Base-by-base conservation (phyloP, 1,140 invertebrate species). In the Eciton burchellii region DNA sequence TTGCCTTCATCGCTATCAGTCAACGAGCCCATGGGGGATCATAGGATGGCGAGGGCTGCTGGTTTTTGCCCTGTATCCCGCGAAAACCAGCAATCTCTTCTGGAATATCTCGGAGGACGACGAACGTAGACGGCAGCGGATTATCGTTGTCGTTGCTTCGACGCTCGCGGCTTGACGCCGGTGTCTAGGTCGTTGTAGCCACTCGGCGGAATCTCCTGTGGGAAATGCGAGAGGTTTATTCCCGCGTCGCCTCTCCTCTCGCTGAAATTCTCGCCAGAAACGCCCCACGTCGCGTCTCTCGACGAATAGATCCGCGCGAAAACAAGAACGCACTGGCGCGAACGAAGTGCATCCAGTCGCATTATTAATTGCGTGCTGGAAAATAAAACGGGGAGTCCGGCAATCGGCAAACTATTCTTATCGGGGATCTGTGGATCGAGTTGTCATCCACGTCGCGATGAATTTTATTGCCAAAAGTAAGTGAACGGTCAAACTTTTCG, bases 191-290 rank as follows among this genome's bases (percentile, higher is more conserved):
- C 56, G 43, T 29, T 35, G 8, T 41, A 66, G 73, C 29, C 35
- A 77, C 62, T 68, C 24, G 16, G 74, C 54, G 63, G 74, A 56
- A 29, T 70, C 62, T 79, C 74, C 63, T 63, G 12, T 79, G 74
- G 74, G 74, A 79, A 79, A 79, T 79, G 74, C 74, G 43, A 70
- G 54, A 79, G 74, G 74, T 79, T 79, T 79, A 79, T 79, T 79
- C 63, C 63, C 74, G 63, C 35, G 29, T 66, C 74, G 49, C 29
- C 41, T 62, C 43, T 29, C 21, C 41, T 56, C 74, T 79, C 49
- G 24, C 35, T 16, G 21, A 79, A 79, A 79, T 79, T 79, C 49
- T 79, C 63, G 45, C 63, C 49, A 49, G 63, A n/a, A n/a, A n/a
- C 65, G 29, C 72, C 24, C 52, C 72, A 41, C n/a, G 41, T 63